Conservation (phyloP, 2,797 vertebrate species). For the Pipistrellus nathusii region DNA sequence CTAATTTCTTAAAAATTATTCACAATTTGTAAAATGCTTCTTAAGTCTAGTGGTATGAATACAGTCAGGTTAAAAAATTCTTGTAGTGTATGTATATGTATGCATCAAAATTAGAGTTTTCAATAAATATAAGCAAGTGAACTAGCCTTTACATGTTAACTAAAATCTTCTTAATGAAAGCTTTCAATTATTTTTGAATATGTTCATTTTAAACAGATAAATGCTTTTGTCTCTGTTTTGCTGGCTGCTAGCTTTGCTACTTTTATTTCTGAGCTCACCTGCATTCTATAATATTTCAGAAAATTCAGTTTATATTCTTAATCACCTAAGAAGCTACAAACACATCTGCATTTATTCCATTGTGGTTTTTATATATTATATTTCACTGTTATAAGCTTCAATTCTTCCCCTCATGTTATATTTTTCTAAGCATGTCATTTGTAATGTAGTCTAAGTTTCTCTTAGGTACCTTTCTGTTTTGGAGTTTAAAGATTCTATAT, state of each 20-base stretch:
- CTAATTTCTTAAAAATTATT: conserved; percentile 52
- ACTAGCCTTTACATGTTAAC: conserved; percentile 12
- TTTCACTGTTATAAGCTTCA: background rate
- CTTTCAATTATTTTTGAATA: background rate
- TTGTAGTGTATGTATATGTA: background rate
- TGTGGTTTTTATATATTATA: conserved; percentile 18
- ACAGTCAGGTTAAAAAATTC: conserved; percentile 30
- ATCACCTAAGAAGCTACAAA: conserved; percentile 47
- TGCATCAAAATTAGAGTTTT: conserved; percentile 9
- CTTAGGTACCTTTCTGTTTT: conserved; percentile 4
- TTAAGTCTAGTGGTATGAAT: conserved; percentile 39
- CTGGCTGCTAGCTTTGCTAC: background rate
- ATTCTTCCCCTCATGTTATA: background rate
- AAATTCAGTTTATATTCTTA: conserved; percentile 22
- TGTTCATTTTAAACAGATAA: conserved; percentile 26
- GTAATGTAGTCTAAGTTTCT: background rate
- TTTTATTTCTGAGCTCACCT: conserved; percentile 67
- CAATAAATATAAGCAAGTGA: conserved; percentile 11
- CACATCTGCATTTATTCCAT: conserved; percentile 46
- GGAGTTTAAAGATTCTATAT: background rate
- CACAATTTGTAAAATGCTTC: conserved; percentile 40
- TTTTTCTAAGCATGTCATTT: conserved; percentile 5
- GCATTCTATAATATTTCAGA: conserved; percentile 52
- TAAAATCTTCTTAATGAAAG: conserved; percentile 7
- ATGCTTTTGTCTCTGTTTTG: background rate